phyloP scores from a whole-genome alignment of 1,140 invertebrate species.

The Helicoverpa armigera region DNA sequence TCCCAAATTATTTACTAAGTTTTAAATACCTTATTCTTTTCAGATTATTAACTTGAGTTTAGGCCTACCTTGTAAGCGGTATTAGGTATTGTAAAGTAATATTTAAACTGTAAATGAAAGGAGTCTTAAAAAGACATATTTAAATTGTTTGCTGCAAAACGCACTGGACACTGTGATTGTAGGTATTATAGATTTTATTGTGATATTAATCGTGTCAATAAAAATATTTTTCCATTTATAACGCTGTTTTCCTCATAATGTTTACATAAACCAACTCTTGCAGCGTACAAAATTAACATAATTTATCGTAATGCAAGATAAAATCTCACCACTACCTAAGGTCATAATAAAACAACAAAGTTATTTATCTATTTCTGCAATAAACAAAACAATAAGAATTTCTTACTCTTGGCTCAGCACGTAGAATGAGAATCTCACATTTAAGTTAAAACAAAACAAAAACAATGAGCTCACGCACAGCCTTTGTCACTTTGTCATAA shows the following conservation, averaged over 20 bases:
- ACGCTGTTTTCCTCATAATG: constrained; percentile 17
- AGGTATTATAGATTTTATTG: constrained; percentile 53
- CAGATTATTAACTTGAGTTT: constrained; percentile 10
- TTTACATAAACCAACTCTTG: not conserved
- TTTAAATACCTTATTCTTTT: not conserved
- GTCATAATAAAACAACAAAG: no score
- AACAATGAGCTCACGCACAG: no score
- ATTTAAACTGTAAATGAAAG: constrained; percentile 36
- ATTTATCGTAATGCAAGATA: no score
- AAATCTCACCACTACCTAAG: no score
- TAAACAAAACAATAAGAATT: no score
- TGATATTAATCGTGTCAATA: constrained; percentile 49
- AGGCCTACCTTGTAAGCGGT: constrained; percentile 22
- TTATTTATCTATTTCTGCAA: no score
- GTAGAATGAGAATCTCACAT: no score
- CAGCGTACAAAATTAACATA: no score
- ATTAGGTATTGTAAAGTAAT: not conserved
- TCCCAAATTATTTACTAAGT: constrained; percentile 18
- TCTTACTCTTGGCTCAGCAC: no score
- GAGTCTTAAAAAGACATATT: constrained; percentile 28
- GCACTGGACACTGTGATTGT: constrained; percentile 61
- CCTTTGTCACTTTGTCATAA: no score
- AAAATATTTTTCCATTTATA: constrained; percentile 43
- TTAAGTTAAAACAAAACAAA: no score
- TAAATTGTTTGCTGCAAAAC: constrained; percentile 51